Base-by-base conservation (phyloP, 1,140 invertebrate species). In the Oreohelix idahoensis region DNA sequence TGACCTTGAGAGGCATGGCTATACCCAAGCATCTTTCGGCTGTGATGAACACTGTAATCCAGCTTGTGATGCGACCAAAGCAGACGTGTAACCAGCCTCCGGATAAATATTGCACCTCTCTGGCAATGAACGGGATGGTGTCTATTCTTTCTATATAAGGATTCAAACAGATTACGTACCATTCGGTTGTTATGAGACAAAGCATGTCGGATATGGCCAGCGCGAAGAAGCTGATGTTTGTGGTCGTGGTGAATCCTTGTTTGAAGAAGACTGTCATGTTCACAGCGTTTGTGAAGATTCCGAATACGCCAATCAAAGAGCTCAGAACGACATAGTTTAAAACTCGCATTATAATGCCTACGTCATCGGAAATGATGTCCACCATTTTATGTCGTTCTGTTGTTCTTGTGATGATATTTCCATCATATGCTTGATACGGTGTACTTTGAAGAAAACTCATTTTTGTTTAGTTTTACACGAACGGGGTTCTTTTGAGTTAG, bases 211-310 rank as follows among this genome's bases (percentile, higher is more conserved):
- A 35, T 10, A 79, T 17, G 58, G 77, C 77, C 32, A 79, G 26
- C 4, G 53, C 58, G 26, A 79, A 53, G 58, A 66, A 69, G 58
- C 58, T 69, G 35, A 79, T 79, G 77, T 79, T 79, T 32, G 36
- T 53, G 0, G 53, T 66, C 1, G 36, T 73, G 36, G 51, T 53
- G 53, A 79, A 69, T 0, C 77, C 77, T 38, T 66, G 51, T 20
- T 29, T 36, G 51, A 23, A 29, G 77, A 66, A 79, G 1, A 69
- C 58, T 1, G 29, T 36, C 42, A 79, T 63, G 58, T 66, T 79
- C 13, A 79, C 20, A 32, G 32, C 26, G 58, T 79, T 79, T 5
- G 42, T 38, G 17, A 69, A 36, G 53, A 79, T 79, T 2, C 77
- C 77, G 10, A 63, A 5, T 11, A 79, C 5, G 20, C 53, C 77